Evolutionary conservation across 2,888 invertebrate genomes (phyloP).

Genomic region (Phoronis australis): DNA sequence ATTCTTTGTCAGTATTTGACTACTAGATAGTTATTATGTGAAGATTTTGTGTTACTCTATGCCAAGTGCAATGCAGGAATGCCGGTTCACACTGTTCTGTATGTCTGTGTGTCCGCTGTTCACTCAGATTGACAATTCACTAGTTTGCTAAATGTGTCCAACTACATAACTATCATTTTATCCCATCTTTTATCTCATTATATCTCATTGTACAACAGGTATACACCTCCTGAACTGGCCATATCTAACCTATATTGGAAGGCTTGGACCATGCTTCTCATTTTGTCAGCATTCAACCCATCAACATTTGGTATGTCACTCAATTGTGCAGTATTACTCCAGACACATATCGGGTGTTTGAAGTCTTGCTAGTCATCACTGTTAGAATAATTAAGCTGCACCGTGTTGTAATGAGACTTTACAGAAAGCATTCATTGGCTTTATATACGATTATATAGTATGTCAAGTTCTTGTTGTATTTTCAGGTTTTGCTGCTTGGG

Average conservation of each 20-base stretch:
- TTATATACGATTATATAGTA: background rate
- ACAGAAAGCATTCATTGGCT: background rate
- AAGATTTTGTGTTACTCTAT: too few relatives aligned
- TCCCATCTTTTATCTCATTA: slow-evolving; percentile 91
- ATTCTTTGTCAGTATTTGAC: too few relatives aligned
- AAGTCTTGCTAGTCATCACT: too few relatives aligned
- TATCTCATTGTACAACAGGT: slow-evolving; percentile 78
- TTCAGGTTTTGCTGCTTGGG: slow-evolving; percentile 66
- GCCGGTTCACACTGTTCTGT: background rate
- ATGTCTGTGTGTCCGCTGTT: background rate
- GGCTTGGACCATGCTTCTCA: slow-evolving; percentile 80
- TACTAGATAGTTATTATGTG: too few relatives aligned
- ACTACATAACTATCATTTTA: slow-evolving; percentile 82
- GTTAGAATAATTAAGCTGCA: too few relatives aligned
- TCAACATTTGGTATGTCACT: slow-evolving; percentile 67
- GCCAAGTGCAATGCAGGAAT: too few relatives aligned
- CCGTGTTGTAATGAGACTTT: too few relatives aligned
- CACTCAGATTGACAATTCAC: background rate
- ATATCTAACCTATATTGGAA: slow-evolving; percentile 94
- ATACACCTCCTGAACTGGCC: slow-evolving; percentile 80
- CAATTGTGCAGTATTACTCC: background rate
- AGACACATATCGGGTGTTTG: too few relatives aligned
- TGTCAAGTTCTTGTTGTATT: background rate
- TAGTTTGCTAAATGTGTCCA: slow-evolving; percentile 73
- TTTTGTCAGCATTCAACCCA: slow-evolving; percentile 90